Evolutionary conservation across 2,888 invertebrate genomes (phyloP).

Genomic region (Caenorhabditis plicata): DNA sequence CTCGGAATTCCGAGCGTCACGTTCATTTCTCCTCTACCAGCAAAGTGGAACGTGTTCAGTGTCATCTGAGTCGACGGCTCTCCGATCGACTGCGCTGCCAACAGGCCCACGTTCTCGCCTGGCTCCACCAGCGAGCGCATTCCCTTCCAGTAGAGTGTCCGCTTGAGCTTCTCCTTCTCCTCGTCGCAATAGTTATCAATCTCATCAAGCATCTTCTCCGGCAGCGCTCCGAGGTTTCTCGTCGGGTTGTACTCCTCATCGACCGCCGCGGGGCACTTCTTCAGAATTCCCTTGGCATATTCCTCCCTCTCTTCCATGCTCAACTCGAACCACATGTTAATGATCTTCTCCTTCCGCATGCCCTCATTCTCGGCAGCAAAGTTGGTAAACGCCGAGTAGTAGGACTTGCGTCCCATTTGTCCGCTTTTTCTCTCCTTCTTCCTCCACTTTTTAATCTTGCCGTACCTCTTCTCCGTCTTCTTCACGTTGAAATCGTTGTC

Average conservation of each 20-base stretch:
- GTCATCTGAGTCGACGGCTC: slow-evolving; percentile 99
- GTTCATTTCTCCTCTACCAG: slow-evolving; percentile 96
- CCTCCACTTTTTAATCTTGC: slow-evolving; percentile 67
- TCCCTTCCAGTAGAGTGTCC: slow-evolving; percentile 63
- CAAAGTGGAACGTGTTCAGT: slow-evolving; percentile 98
- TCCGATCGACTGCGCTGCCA: slow-evolving; percentile 96
- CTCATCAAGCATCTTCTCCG: slow-evolving; percentile 78
- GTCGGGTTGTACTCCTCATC: slow-evolving; percentile 73
- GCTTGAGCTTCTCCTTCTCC: slow-evolving; percentile 34
- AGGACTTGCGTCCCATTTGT: slow-evolving; percentile 18
- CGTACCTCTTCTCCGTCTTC: slow-evolving; percentile 70
- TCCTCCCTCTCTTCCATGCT: slow-evolving; percentile 30
- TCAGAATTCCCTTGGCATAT: slow-evolving; percentile 21
- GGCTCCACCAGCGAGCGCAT: slow-evolving; percentile 78
- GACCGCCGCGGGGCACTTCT: slow-evolving; percentile 46
- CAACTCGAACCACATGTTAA: slow-evolving; percentile 50
- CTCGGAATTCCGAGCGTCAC: slow-evolving; percentile 99
- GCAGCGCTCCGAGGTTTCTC: slow-evolving; percentile 79
- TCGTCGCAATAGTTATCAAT: slow-evolving; percentile 61
- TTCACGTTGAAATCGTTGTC: slow-evolving; percentile 64
- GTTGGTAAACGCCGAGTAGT: slow-evolving; percentile 44
- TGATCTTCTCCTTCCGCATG: slow-evolving; percentile 24
- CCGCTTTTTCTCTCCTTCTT: slow-evolving; percentile 26
- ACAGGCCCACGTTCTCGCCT: slow-evolving; percentile 91
- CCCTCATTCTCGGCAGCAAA: slow-evolving; percentile 37